Base-by-base conservation (phyloP, 2,113 vertebrate species). In the Pachypanchax playfairii region DNA sequence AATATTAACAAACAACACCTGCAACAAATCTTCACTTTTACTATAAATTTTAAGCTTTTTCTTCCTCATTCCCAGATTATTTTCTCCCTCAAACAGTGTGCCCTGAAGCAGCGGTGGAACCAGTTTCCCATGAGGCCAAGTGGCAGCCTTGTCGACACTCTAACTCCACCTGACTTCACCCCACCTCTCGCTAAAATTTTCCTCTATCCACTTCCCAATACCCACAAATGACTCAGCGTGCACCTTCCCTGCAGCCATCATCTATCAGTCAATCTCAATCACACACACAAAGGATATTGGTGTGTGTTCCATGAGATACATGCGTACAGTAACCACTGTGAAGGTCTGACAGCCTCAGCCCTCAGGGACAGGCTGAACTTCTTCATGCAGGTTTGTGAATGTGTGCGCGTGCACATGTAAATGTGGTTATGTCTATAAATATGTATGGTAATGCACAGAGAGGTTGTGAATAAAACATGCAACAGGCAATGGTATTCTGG, bases 391-490 rank as follows among this genome's bases (percentile, higher is more conserved):
- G 46, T 66, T n/a, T 67, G 41, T 63, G 56, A 51, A 28, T 59
- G 53, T 55, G 1, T 33, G 51, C 49, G 51, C 47, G 31, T 57
- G 76, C 66, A 56, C 73, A 84, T 82, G 80, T 81, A 79, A 83
- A 84, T 82, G 75, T 42, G 64, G 69, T 66, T 83, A 76, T 69
- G 5, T 63, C 77, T 75, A 86, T 89, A 79, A 85, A 83, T 90
- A 87, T 86, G 82, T 65, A 83, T 84, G 80, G 56, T 68, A 85
- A 86, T 79, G 71, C 72, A 82, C 47, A 4, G 48, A 21, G 53
- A 29, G 59, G 52, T 33, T 52, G 80, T 82, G 79, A 88, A 86
- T 85, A 84, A 90, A 86, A 85, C 75, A 84, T 84, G 77, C 61
- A 70, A 64, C 72, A 78, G 83, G 71, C 79, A 65, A 75, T 38